Conservation (phyloP, 2,888 invertebrate genomes). For the Rhamphomyia laevipes region DNA sequence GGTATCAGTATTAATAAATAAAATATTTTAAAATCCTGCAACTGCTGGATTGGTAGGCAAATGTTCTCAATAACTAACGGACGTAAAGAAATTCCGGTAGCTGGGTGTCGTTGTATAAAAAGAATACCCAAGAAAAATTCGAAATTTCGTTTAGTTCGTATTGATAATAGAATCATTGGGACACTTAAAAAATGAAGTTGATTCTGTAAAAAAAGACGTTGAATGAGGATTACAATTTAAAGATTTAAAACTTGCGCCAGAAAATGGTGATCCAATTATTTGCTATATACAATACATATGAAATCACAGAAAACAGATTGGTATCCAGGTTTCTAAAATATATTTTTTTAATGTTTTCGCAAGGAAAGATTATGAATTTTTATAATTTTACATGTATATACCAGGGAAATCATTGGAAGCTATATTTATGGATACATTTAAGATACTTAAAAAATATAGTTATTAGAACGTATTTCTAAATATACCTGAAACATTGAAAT, state of each 20-base stretch:
- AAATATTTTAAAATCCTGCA: too few relatives aligned
- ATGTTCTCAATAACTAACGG: conserved; percentile 71
- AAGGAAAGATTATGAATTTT: too few relatives aligned
- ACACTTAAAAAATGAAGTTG: conserved; percentile 81
- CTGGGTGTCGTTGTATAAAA: conserved; percentile 75
- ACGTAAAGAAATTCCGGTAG: conserved; percentile 69
- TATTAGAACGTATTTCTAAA: too few relatives aligned
- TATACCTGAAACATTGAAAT: too few relatives aligned
- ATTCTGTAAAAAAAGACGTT: conserved; percentile 64
- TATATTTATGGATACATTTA: too few relatives aligned
- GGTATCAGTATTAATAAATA: too few relatives aligned
- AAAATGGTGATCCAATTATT: conserved; percentile 64
- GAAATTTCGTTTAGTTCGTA: conserved; percentile 55
- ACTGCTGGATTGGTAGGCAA: too few relatives aligned
- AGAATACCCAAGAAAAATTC: conserved; percentile 60
- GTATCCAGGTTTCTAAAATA: conserved; percentile 70
- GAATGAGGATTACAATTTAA: conserved; percentile 82
- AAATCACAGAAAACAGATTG: conserved; percentile 58
- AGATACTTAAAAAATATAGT: too few relatives aligned
- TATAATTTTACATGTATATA: too few relatives aligned
- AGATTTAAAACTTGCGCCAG: conserved; percentile 48
- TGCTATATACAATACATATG: conserved; percentile 61
- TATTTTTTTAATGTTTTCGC: too few relatives aligned
- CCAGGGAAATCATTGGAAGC: too few relatives aligned
- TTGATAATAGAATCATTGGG: conserved; percentile 68